Evolutionary conservation across 35 echinoderm and acorn worm genomes (phyloP).

Genomic region (Patiria miniata): DNA sequence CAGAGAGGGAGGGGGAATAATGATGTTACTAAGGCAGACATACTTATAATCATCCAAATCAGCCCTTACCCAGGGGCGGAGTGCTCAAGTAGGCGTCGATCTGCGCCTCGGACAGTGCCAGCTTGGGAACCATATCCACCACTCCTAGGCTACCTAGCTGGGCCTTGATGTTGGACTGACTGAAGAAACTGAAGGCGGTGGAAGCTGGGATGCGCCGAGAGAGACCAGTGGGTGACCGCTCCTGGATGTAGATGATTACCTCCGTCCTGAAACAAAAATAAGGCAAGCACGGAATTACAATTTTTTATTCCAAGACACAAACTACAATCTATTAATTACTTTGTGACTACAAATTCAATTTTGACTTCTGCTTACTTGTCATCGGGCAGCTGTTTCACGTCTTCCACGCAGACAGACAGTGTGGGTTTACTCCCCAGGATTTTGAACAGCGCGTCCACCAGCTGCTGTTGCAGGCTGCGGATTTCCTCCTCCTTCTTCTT

Average conservation of each 20-base stretch:
- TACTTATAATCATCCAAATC: too few relatives aligned
- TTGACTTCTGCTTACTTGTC: conserved; percentile 57
- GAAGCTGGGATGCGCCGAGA: conserved; percentile 64
- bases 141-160: conserved; percentile 70
- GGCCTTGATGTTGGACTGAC: conserved; percentile 45
- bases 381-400: conserved; percentile 79
- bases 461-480: conserved; percentile 74
- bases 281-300: too few relatives aligned
- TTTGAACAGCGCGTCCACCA: conserved; percentile 86
- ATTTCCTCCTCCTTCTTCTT: conserved; percentile 94
- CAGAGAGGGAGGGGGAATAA: too few relatives aligned
- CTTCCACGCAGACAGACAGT: conserved; percentile 90
- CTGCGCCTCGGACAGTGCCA: conserved; percentile 54
- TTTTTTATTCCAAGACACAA: too few relatives aligned
- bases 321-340: too few relatives aligned
- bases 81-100: conserved; percentile 58
- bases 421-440: conserved; percentile 78
- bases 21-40: too few relatives aligned
- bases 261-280: conserved; percentile 48
- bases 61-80: conserved; percentile 70
- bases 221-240: conserved; percentile 58
- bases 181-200: conserved; percentile 37
- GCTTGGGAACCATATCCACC: conserved; percentile 50
- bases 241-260: conserved; percentile 75
- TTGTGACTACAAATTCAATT: not conserved